Evolutionary conservation across 2,113 vertebrate genomes (phyloP), one percentile per base, ranked within the genome.

Genomic region (Crotalus horridus): DNA sequence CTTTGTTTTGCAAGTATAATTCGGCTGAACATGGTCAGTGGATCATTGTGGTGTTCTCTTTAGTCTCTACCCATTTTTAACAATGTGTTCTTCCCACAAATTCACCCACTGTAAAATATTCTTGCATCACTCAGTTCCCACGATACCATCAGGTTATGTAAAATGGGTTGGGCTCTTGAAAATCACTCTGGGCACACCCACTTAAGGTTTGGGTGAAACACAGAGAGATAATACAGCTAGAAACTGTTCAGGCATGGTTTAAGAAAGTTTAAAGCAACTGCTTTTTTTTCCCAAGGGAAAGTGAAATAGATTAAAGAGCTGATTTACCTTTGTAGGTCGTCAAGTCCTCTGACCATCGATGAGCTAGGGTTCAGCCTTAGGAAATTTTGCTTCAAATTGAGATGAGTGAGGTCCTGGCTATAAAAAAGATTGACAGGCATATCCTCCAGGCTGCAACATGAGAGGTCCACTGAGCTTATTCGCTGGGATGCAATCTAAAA

Each of bases 341-440:
- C 97, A 93, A 99, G 98, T 0, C 98, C 97, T 95, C 98, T 97
- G 94, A 98, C 98, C 88, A 98, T 95, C 2, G 98, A 97, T 6
- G 97, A 96, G 88, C 93, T 95, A 39, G 97, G 96, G 56, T 93
- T 97, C 74, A 97, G 96, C 95, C 97, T 96, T 95, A 99, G 97
- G 95, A 99, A 99, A 97, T 99, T 99, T 95, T 99, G 99, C 97
- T 99, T 99, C 95, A 99, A 98, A 96, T 99, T 99, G 96, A 99
- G 99, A 97, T 99, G 99, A 94, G 99, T 99, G 95, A 99, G 98
- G 97, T 99, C 99, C 95, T 99, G 99, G 97, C 99, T 99, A 96
- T 99, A 99, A 97, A 99, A 99, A 92, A 99, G 98, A 95, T 99
- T 99, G 94, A 98, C 98, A 93, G 99, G 99, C 91, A 99, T 98